Evolutionary conservation across 1,140 invertebrate species (phyloP).

Genomic region (Cydia pomonella): DNA sequence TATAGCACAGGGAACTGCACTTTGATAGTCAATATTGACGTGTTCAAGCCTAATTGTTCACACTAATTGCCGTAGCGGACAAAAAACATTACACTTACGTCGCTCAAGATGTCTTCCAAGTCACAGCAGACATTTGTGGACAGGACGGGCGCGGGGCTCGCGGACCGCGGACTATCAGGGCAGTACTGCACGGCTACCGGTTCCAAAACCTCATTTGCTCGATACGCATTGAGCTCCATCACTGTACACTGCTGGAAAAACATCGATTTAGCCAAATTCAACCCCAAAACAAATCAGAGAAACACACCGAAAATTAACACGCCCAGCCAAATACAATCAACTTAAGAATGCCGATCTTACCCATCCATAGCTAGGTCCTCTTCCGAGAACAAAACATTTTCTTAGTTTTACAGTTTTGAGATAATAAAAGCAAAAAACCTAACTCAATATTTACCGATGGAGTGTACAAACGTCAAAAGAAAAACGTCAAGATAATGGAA

Average conservation of each 20-base stretch:
- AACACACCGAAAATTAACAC: conserved; percentile 44
- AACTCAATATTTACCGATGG: conserved; percentile 58
- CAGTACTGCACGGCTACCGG: conserved; percentile 66
- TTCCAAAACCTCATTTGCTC: conserved; percentile 70
- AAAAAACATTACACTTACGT: conserved; percentile 61
- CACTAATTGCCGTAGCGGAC: conserved; percentile 3
- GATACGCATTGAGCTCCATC: conserved; percentile 76
- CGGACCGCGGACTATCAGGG: conserved; percentile 61
- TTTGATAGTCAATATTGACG: conserved; percentile 1
- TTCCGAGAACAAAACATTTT: conserved; percentile 76
- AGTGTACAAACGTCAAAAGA: conserved; percentile 34
- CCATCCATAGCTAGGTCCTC: conserved; percentile 76
- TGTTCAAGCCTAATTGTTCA: neutral
- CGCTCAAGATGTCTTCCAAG: conserved; percentile 77
- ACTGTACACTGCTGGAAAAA: conserved; percentile 69
- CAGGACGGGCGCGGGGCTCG: conserved; percentile 66
- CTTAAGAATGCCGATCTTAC: conserved; percentile 55
- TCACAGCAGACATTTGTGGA: conserved; percentile 66
- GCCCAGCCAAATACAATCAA: conserved; percentile 40
- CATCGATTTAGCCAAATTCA: conserved; percentile 49
- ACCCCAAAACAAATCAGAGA: conserved; percentile 53
- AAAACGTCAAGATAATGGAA: conserved; percentile 30
- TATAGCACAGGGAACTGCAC: neutral
- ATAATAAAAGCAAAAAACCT: conserved; percentile 48
- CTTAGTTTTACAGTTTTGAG: conserved; percentile 42